Evolutionary conservation across 2,113 vertebrate species (phyloP).

Genomic region (Pseudopodoces humilis): DNA sequence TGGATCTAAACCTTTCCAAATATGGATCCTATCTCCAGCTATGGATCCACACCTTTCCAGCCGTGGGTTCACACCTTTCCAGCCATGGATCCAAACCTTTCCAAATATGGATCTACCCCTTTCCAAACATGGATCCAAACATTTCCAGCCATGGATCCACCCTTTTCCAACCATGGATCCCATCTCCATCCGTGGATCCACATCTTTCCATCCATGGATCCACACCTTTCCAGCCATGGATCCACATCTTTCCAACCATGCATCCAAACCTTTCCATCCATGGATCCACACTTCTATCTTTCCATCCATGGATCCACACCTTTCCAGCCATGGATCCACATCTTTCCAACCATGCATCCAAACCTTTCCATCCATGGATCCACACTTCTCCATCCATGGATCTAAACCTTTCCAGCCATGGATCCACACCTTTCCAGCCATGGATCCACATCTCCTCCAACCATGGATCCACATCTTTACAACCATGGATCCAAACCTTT

Average conservation of each 20-base stretch:
- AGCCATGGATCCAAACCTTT: neutral
- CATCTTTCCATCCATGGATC: fast-evolving
- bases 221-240: fast-evolving
- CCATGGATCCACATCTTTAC: neutral
- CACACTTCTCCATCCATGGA: neutral
- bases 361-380: fast-evolving
- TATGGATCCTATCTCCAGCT: neutral
- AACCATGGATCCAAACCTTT: neutral
- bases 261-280: fast-evolving
- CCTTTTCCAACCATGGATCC: too few relatives aligned
- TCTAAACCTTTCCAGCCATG: fast-evolving
- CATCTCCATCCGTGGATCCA: neutral
- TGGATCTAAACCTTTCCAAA: neutral
- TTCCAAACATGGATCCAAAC: neutral
- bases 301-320: neutral
- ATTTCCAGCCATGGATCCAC: neutral
- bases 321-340: fast-evolving
- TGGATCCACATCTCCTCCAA: neutral
- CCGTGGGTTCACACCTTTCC: neutral
- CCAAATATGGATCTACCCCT: fast-evolving
- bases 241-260: fast-evolving
- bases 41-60: neutral
- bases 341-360: fast-evolving
- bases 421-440: fast-evolving
- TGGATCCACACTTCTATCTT: neutral